Percentiles rank a stretch among this genome's conserved stretches.
These are phyloP conservation scores for Mesopsocus fuscifrons DNA, from an alignment of 2,888 invertebrate species.

Conservation along the genomic window DNA sequence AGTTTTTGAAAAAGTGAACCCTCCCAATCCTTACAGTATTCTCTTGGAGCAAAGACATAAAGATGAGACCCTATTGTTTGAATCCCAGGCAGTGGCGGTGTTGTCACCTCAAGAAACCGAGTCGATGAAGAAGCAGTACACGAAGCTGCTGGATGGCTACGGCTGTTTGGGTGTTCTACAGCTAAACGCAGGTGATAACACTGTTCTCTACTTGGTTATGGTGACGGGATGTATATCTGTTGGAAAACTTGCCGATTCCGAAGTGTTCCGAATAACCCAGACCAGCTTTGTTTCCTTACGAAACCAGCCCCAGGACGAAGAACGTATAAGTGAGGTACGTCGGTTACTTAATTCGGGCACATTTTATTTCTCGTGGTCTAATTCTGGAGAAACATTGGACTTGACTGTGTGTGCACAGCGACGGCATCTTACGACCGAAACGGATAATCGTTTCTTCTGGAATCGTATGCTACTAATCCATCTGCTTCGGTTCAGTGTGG, in stretches of 20 bases:
- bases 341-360: slow-evolving; percentile 95
- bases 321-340: slow-evolving; percentile 40
- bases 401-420: slow-evolving; percentile 89
- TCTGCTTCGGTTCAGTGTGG: slow-evolving; percentile 76
- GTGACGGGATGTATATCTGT: slow-evolving; percentile 93
- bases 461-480: slow-evolving; percentile 91
- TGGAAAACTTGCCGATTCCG: slow-evolving; percentile 85
- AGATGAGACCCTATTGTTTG: slow-evolving; percentile 73
- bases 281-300: slow-evolving; percentile 78
- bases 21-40: slow-evolving; percentile 75
- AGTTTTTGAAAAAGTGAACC: slow-evolving; percentile 71
- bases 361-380: slow-evolving; percentile 86
- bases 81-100: slow-evolving; percentile 79
- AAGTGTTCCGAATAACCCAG: slow-evolving; percentile 87
- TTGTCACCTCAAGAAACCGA: slow-evolving; percentile 73
- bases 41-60: slow-evolving; percentile 75
- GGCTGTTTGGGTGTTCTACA: slow-evolving; percentile 90
- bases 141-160: slow-evolving; percentile 84
- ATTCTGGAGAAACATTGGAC: slow-evolving; percentile 48
- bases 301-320: slow-evolving; percentile 41
- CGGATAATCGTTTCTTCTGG: slow-evolving; percentile 97
- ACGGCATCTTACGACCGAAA: slow-evolving; percentile 52
- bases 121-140: slow-evolving; percentile 71
- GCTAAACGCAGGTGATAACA: slow-evolving; percentile 64
- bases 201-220: slow-evolving; percentile 73